Percentiles rank a stretch among this genome's conserved stretches.
Evolutionary conservation across 2,888 invertebrate genomes (phyloP).

Genomic region (Apeira syringaria): DNA sequence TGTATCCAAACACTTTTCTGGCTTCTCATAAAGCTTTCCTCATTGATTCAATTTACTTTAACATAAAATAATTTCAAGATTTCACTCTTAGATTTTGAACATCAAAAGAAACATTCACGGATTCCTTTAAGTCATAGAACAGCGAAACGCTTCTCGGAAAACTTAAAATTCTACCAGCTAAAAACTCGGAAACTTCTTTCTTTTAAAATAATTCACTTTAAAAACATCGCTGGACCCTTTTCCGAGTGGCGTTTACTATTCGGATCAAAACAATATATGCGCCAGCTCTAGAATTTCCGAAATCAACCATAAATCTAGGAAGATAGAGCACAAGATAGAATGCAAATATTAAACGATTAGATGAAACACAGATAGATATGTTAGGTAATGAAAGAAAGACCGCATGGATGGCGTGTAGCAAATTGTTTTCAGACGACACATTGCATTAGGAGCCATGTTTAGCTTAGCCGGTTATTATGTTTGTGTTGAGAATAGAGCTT

Average conservation of each 20-base stretch:
- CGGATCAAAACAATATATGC: conserved; percentile 16
- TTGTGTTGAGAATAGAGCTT: background rate
- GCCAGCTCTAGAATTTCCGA: background rate
- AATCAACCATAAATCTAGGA: background rate
- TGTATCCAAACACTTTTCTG: no score
- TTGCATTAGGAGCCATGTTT: conserved; percentile 59
- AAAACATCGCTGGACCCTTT: conserved; percentile 47
- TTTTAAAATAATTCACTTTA: conserved; percentile 54
- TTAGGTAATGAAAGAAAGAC: conserved; percentile 70
- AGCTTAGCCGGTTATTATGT: conserved; percentile 24
- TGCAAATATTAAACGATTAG: conserved; percentile 2
- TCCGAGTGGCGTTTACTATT: conserved; percentile 35
- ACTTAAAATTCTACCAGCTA: background rate
- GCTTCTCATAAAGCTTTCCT: no score
- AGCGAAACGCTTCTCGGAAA: conserved; percentile 1
- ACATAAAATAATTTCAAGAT: no score
- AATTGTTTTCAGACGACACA: conserved; percentile 80
- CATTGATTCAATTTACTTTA: no score
- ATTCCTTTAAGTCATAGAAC: background rate
- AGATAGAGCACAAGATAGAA: background rate
- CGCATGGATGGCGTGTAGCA: conserved; percentile 70
- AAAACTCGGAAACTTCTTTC: conserved; percentile 26
- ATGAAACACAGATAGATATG: conserved; percentile 36
- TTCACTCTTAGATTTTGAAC: no score
- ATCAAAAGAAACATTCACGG: background rate